These are phyloP conservation scores for Siniperca obscura DNA, from an alignment of 2,797 vertebrate genomes.

Conservation along the genomic window DNA sequence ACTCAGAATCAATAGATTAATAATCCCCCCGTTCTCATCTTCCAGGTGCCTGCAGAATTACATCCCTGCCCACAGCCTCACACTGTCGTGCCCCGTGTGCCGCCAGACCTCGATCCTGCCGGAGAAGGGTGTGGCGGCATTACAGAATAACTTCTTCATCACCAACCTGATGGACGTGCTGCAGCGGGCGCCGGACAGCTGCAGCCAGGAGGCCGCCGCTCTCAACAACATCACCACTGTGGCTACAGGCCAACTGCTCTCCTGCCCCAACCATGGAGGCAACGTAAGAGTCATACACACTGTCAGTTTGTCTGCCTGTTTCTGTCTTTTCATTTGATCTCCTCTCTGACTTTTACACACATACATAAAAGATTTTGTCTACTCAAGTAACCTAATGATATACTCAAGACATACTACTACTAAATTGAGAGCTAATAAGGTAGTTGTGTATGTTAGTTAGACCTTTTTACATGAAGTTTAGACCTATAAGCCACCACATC, in stretches of 20 bases:
- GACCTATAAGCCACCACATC: not conserved
- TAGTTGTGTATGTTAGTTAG: not conserved
- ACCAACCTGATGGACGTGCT: conserved; percentile 99
- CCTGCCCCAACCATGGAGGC: conserved; percentile 96
- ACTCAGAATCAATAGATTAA: not conserved
- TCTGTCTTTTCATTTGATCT: conserved; percentile 37
- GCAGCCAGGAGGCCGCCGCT: conserved; percentile 88
- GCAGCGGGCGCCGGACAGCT: conserved; percentile 89
- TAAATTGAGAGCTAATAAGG: not conserved
- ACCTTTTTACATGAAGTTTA: not conserved
- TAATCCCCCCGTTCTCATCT: not conserved
- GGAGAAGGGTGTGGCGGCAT: conserved; percentile 96
- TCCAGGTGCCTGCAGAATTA: conserved; percentile 97
- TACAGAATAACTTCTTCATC: conserved; percentile 99
- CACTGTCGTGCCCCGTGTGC: conserved; percentile 97
- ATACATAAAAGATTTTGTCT: not conserved
- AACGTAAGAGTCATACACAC: conserved; percentile 86
- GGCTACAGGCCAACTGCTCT: conserved; percentile 91
- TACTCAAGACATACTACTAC: not conserved
- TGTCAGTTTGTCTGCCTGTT: not conserved
- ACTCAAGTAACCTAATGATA: no score
- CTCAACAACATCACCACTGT: conserved; percentile 90
- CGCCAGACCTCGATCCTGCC: conserved; percentile 98
- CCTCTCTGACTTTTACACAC: not conserved
- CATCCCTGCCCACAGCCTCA: conserved; percentile 96